Percentiles rank a stretch among this genome's conserved stretches.
These are phyloP conservation scores for Coilia nasus DNA, from an alignment of 2,797 vertebrate genomes.

Conservation along the genomic window DNA sequence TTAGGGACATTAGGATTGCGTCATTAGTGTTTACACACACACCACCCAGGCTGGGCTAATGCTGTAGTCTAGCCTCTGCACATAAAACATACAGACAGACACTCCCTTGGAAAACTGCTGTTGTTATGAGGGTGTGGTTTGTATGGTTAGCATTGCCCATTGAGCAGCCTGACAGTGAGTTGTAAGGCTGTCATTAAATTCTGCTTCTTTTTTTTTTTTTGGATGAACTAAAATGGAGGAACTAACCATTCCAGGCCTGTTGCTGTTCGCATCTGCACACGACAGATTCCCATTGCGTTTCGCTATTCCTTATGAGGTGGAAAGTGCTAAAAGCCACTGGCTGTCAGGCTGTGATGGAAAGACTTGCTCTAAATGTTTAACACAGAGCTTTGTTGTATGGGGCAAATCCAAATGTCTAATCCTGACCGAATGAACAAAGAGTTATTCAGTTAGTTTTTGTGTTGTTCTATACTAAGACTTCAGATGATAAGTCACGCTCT, in stretches of 20 bases:
- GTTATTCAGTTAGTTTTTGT: background rate
- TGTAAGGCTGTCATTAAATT: background rate
- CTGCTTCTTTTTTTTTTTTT: background rate
- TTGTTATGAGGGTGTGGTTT: background rate
- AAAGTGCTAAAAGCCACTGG: background rate
- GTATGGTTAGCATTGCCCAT: background rate
- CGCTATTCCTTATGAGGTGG: background rate
- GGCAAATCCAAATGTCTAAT: background rate
- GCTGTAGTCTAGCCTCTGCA: background rate
- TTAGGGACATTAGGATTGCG: background rate
- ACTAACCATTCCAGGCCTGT: background rate
- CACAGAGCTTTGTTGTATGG: background rate
- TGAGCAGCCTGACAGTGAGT: background rate
- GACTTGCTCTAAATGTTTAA: background rate
- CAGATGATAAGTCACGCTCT: slow-evolving; percentile 8
- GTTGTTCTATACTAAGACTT: background rate
- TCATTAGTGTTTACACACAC: background rate
- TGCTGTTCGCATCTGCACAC: background rate
- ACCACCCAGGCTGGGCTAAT: background rate
- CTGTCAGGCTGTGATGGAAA: background rate
- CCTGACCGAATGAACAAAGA: background rate
- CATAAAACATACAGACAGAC: background rate
- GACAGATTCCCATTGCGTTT: background rate
- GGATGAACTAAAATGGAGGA: background rate
- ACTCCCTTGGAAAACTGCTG: background rate